phyloP scores from a whole-genome alignment of 2,888 invertebrate genomes.

The Andrena fulva region DNA sequence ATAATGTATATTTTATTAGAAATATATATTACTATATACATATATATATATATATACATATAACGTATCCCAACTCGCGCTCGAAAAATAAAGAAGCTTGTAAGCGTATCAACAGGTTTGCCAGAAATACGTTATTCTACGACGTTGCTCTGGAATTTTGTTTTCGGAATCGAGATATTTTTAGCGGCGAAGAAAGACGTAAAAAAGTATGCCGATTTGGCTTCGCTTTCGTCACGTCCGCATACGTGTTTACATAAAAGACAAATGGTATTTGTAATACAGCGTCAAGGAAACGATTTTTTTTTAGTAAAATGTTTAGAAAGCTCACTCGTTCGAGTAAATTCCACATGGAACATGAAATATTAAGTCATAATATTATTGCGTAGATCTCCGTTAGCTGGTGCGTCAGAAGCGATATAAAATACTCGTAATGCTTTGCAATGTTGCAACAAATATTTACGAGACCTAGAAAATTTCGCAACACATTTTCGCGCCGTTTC shows the following conservation, averaged over 20 bases:
- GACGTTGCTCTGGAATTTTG: constrained; percentile 55
- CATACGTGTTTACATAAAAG: neutral
- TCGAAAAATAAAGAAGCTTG: neutral
- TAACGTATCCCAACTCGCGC: neutral
- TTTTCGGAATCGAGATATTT: constrained; percentile 58
- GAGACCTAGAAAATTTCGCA: neutral
- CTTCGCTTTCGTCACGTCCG: constrained; percentile 1
- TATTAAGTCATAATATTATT: constrained; percentile 3
- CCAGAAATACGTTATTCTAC: constrained; percentile 3
- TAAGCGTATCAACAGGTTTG: constrained; percentile 25
- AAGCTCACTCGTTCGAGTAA: neutral
- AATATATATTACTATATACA: neutral
- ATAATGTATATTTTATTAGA: neutral
- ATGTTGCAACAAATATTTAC: constrained; percentile 27
- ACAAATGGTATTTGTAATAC: neutral
- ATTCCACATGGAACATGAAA: neutral
- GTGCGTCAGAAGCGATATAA: constrained; percentile 15
- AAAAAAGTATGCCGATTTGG: constrained; percentile 32
- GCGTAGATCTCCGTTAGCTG: constrained; percentile 1
- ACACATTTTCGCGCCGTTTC: neutral
- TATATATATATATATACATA: neutral
- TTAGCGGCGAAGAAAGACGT: constrained; percentile 26
- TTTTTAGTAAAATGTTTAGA: neutral
- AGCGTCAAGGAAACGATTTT: neutral
- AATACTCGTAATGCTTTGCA: neutral